These are phyloP conservation scores for Leptopilina boulardi DNA, from an alignment of 1,140 invertebrate genomes.

Conservation along the genomic window DNA sequence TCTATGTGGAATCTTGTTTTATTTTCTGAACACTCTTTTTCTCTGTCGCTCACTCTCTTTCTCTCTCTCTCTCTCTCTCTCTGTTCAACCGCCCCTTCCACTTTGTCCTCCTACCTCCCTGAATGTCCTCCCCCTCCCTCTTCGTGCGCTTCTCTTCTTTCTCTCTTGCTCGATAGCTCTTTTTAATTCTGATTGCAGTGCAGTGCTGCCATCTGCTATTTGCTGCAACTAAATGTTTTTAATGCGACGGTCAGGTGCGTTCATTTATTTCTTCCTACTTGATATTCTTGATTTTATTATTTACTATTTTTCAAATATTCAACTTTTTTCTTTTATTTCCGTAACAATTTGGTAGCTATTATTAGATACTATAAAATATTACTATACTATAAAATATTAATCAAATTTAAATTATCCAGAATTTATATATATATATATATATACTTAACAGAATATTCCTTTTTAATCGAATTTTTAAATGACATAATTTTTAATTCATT, in stretches of 20 bases:
- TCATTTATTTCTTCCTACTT: background rate
- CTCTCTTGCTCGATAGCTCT: conserved; percentile 47
- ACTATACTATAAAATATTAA: no score
- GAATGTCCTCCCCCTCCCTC: conserved; percentile 37
- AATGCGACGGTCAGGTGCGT: conserved; percentile 54
- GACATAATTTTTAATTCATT: no score
- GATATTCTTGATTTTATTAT: background rate
- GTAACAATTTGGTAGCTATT: no score
- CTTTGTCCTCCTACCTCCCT: conserved; percentile 47
- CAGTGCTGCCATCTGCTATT: conserved; percentile 73
- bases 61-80: conserved; percentile 37
- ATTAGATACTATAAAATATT: no score
- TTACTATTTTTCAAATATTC: background rate
- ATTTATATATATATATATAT: no score
- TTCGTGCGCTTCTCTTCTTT: conserved; percentile 40
- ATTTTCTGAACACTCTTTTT: background rate
- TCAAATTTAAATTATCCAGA: no score
- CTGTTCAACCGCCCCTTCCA: conserved; percentile 49
- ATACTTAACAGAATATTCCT: no score
- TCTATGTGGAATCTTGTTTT: conserved; percentile 23
- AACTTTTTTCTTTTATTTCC: background rate
- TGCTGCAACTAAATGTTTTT: conserved; percentile 68
- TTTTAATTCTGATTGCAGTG: conserved; percentile 65
- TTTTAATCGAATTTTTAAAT: no score
- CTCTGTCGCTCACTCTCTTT: conserved; percentile 22